Base-by-base conservation (phyloP, 2,888 invertebrate genomes). In the Plebejus melissa region DNA sequence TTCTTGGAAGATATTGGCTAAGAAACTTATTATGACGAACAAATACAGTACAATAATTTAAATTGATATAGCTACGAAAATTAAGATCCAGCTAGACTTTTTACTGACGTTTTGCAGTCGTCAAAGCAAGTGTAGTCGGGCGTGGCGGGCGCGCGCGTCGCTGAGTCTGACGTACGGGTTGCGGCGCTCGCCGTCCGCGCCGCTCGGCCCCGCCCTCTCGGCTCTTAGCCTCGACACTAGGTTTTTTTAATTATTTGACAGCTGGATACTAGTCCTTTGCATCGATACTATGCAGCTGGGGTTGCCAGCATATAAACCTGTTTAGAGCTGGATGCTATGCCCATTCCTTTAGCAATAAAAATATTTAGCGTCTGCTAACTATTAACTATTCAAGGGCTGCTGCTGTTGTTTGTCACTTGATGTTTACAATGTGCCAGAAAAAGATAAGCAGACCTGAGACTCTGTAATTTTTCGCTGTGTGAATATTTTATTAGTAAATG, bases 141-240 rank as follows among this genome's bases (percentile, higher is more conserved):
- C 83, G 28, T 89, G 90, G 90, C 86, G 88, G 74, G 83, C 82
- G 72, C 86, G 86, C 22, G 78, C 87, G 46, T 84, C 85, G 28
- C 77, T 86, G 58, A 81, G 84, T 41, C 78, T 86, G 76, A 77
- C 79, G 77, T 79, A 82, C 82, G 77, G 82, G 83, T 54, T 83
- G 77, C 79, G 81, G 80, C 81, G 83, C 69, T 81, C 83, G 69
- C 81, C 83, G 74, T 78, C 82, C 81, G 77, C 82, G 76, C 80
- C 82, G 32, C 65, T 82, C 75, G 81, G 80, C 65, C 83, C 82
- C 72, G 81, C 82, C 60, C 76, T 77, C 54, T 88, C 88, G 41
- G 81, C 80, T 82, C 83, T 85, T 84, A 87, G 83, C 82, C 79
- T 87, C 60, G 79, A 81, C 74, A 82, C 83, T 86, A 87, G 88